Conservation (phyloP, 1,140 invertebrate species). For the Metaphire vulgaris region DNA sequence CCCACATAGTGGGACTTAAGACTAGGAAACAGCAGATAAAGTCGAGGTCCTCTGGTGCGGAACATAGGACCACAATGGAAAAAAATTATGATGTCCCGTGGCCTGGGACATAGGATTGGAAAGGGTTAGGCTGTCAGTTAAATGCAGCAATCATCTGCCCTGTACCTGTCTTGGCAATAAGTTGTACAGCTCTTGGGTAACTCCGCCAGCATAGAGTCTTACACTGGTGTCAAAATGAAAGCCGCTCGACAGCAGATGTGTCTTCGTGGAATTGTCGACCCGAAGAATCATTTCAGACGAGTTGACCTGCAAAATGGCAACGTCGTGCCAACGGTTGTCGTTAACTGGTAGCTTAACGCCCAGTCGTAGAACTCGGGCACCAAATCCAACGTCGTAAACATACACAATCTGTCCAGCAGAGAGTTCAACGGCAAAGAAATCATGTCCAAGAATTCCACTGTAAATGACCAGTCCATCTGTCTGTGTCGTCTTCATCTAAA, state of each 20-base stretch:
- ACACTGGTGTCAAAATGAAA: neutral
- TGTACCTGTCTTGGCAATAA: neutral
- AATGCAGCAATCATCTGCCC: no score
- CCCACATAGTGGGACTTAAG: no score
- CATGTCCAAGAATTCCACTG: neutral
- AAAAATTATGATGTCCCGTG: no score
- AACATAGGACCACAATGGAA: no score
- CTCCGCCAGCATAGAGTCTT: neutral
- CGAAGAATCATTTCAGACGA: neutral
- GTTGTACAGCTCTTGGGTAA: neutral
- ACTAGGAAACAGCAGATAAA: no score
- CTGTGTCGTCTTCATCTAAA: neutral
- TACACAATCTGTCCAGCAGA: neutral
- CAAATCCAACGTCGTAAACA: neutral
- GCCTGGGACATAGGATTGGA: no score
- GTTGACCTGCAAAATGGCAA: neutral
- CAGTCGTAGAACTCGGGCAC: neutral
- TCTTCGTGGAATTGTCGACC: neutral
- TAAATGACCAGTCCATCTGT: neutral
- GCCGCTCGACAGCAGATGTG: neutral
- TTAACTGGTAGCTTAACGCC: neutral
- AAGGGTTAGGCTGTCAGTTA: no score
- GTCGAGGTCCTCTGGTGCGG: no score
- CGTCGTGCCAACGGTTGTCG: neutral
- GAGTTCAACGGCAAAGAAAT: neutral